Evolutionary conservation across 1,140 invertebrate species (phyloP).

Genomic region (Octopus sinensis): DNA sequence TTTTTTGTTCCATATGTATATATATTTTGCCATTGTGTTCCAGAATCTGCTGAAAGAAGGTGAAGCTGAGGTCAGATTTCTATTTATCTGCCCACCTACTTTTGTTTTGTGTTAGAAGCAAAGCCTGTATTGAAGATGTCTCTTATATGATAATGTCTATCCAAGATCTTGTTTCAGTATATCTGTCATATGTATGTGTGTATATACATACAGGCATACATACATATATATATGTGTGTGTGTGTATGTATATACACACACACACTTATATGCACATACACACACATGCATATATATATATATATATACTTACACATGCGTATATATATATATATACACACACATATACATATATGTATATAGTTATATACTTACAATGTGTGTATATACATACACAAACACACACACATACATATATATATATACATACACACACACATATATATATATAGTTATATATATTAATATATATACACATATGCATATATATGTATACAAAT

Average conservation of each 20-base stretch:
- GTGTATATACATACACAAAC: background rate
- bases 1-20: too few relatives aligned
- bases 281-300: background rate
- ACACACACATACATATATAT: background rate
- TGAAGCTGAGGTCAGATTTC: too few relatives aligned
- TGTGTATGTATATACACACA: background rate
- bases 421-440: background rate
- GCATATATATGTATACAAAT: background rate
- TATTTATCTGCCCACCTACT: too few relatives aligned
- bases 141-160: too few relatives aligned
- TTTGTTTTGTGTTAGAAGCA: too few relatives aligned
- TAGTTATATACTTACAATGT: background rate
- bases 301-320: background rate
- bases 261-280: background rate
- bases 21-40: too few relatives aligned
- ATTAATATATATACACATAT: background rate
- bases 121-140: too few relatives aligned
- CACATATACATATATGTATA: background rate
- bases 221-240: background rate
- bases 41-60: too few relatives aligned
- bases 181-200: background rate
- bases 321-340: background rate
- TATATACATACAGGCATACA: background rate
- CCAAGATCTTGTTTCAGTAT: background rate
- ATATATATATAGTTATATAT: background rate